These are phyloP conservation scores for Odontomachus brunneus DNA, from an alignment of 1,140 invertebrate genomes.

Conservation along the genomic window DNA sequence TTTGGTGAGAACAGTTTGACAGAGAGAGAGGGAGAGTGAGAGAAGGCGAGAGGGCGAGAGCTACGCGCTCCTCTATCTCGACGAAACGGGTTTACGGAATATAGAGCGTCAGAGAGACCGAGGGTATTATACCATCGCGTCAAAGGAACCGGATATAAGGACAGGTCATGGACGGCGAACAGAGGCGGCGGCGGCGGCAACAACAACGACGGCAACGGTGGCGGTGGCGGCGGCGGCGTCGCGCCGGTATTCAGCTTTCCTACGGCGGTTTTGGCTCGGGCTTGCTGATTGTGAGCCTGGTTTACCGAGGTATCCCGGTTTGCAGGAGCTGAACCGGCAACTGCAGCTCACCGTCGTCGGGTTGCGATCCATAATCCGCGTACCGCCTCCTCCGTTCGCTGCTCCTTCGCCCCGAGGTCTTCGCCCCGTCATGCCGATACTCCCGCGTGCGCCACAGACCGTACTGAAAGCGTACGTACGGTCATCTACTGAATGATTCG, in stretches of 20 bases:
- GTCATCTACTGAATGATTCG: too few species aligned
- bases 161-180: conserved; percentile 60
- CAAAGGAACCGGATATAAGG: conserved; percentile 69
- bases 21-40: too few species aligned
- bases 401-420: conserved; percentile 21
- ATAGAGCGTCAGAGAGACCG: conserved; percentile 20
- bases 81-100: conserved; percentile 30
- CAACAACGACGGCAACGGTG: neutral
- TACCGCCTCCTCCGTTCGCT: conserved; percentile 41
- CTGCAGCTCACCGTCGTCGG: conserved; percentile 30
- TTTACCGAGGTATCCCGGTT: conserved; percentile 69
- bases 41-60: neutral
- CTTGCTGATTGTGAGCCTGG: conserved; percentile 65
- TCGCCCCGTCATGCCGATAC: neutral
- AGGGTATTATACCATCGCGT: conserved; percentile 61
- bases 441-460: neutral
- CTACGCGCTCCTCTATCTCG: neutral
- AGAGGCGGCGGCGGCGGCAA: conserved; percentile 37
- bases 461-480: too few species aligned
- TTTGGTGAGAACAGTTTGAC: too few species aligned
- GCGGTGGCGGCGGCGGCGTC: neutral
- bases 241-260: conserved; percentile 71
- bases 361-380: conserved; percentile 66
- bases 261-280: conserved; percentile 58
- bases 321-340: conserved; percentile 32